Evolutionary conservation across 2,113 vertebrate genomes (phyloP).

Genomic region (Pavo muticus): DNA sequence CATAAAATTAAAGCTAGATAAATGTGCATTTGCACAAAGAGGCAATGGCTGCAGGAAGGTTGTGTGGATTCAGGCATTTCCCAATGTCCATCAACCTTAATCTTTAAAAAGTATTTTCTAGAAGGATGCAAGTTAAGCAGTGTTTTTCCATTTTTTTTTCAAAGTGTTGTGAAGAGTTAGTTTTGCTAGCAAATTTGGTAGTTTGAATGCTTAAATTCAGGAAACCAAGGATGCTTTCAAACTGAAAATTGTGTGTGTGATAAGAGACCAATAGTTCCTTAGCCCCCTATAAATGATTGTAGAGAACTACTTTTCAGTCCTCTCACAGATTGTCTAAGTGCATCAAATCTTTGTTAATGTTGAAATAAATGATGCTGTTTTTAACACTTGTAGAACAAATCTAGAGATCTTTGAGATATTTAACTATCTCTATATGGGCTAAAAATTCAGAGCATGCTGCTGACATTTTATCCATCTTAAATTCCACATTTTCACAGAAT

Average conservation of each 20-base stretch:
- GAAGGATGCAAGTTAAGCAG: not conserved
- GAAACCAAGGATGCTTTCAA: not conserved
- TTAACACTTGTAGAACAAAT: not conserved
- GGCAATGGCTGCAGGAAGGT: not conserved
- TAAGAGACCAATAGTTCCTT: not conserved
- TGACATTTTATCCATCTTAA: not conserved
- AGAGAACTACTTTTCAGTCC: not conserved
- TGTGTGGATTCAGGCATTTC: not conserved
- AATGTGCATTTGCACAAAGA: not conserved
- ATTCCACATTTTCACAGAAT: not conserved
- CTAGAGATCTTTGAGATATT: not conserved
- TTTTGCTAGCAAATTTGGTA: not conserved
- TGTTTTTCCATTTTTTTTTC: not conserved
- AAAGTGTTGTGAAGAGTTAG: not conserved
- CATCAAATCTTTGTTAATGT: not conserved
- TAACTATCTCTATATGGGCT: fast-evolving
- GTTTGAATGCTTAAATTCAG: not conserved
- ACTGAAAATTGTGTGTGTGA: not conserved
- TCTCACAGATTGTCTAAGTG: not conserved
- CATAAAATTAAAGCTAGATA: not conserved
- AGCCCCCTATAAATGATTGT: not conserved
- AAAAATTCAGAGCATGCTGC: not conserved
- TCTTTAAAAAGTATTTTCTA: not conserved
- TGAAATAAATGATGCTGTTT: not conserved
- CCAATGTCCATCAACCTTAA: not conserved